Percentiles rank a stretch among this genome's conserved stretches.
phyloP scores from a whole-genome alignment of 2,113 vertebrate genomes.

The Gallinago media region DNA sequence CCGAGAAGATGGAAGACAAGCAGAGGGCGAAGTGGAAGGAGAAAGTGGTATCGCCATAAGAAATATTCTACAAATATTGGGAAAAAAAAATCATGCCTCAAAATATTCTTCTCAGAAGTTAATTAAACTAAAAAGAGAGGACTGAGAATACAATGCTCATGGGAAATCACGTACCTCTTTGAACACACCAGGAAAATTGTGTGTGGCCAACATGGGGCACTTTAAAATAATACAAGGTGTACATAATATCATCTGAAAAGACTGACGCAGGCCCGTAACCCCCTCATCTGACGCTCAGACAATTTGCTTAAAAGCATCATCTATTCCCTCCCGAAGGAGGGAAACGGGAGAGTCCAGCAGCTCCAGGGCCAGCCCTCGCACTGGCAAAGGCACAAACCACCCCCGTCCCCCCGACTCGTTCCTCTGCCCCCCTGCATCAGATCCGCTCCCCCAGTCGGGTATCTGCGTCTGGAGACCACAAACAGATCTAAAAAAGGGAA shows the following conservation, averaged over 20 bases:
- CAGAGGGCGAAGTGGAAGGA: no score
- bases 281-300: not conserved
- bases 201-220: not conserved
- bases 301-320: constrained; percentile 33
- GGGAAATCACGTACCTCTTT: not conserved
- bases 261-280: not conserved
- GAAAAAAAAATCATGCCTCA: not conserved
- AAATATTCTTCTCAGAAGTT: not conserved
- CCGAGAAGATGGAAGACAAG: not conserved
- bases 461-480: not conserved
- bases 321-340: not conserved
- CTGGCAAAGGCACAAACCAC: not conserved
- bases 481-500: not conserved
- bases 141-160: not conserved
- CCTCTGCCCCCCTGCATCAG: not conserved
- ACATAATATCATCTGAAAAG: not conserved
- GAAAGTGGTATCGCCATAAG: not conserved
- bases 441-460: not conserved
- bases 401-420: not conserved
- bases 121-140: not conserved
- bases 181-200: not conserved
- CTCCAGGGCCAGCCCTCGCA: not conserved
- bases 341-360: not conserved
- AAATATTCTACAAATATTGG: not conserved
- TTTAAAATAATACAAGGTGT: not conserved